Evolutionary conservation across 2,888 invertebrate species (phyloP).

Genomic region (Erannis defoliaria): DNA sequence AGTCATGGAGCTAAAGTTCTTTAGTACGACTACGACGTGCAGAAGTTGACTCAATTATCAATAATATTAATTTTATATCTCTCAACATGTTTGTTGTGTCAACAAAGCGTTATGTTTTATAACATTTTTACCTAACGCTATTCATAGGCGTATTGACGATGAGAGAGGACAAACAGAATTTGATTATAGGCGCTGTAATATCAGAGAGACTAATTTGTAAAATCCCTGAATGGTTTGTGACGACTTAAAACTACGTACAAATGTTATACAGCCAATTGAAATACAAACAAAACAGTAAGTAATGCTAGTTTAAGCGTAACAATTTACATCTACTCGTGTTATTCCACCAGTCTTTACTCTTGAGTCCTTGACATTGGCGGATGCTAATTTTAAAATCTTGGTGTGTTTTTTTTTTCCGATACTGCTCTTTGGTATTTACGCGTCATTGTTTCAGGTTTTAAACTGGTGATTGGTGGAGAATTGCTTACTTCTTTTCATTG

Average conservation of each 20-base stretch:
- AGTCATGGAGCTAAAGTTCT: no score
- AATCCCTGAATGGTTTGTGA: background rate
- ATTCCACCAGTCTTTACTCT: slow-evolving; percentile 27
- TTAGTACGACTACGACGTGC: no score
- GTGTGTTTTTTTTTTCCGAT: slow-evolving; percentile 36
- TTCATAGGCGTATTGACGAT: no score
- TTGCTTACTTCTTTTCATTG: slow-evolving; percentile 12
- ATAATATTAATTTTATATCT: no score
- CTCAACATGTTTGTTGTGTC: no score
- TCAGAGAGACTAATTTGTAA: background rate
- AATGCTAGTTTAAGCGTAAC: slow-evolving; percentile 9
- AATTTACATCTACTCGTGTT: slow-evolving; percentile 19
- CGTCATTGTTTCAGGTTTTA: slow-evolving; percentile 38
- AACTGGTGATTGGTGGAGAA: slow-evolving; percentile 27
- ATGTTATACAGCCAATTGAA: slow-evolving; percentile 10
- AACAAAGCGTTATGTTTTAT: no score
- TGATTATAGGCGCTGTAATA: no score
- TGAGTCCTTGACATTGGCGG: slow-evolving; percentile 44
- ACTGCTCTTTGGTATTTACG: slow-evolving; percentile 30
- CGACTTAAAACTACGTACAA: background rate
- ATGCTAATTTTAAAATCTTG: slow-evolving; percentile 44
- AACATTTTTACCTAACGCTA: no score
- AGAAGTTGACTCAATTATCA: no score
- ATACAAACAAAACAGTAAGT: slow-evolving; percentile 19
- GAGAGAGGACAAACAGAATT: no score